Conservation (phyloP, 2,797 vertebrate species). For the Poecilia gillii region DNA sequence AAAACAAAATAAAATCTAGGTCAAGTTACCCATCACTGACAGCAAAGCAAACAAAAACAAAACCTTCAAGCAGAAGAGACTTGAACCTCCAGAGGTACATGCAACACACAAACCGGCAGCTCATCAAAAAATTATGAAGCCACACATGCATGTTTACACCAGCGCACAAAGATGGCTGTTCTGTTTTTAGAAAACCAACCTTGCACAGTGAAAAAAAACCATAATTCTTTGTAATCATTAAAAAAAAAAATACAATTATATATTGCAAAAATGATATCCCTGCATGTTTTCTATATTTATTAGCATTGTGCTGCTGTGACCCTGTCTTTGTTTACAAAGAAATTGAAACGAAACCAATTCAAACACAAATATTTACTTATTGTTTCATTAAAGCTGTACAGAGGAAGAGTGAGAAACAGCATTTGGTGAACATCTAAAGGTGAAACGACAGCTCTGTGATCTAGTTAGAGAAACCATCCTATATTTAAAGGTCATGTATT, state of each 20-base stretch:
- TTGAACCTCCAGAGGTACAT: background rate
- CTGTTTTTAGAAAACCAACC: background rate
- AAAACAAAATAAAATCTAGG: constrained; percentile 22
- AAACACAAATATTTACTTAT: background rate
- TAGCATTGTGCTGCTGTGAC: background rate
- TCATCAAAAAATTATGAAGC: background rate
- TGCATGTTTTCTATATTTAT: background rate
- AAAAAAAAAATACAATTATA: background rate
- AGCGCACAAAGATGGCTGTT: background rate
- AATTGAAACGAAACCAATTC: background rate
- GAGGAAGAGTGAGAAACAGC: background rate
- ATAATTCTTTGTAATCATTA: background rate
- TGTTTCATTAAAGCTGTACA: background rate
- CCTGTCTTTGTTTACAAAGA: background rate
- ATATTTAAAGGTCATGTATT: constrained; percentile 58
- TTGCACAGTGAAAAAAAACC: background rate
- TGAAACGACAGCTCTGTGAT: constrained; percentile 8
- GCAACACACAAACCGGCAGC: constrained; percentile 4
- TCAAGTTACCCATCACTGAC: constrained; percentile 41
- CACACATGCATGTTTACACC: background rate
- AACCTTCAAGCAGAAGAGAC: constrained; percentile 10
- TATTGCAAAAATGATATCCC: background rate
- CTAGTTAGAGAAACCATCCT: constrained; percentile 19
- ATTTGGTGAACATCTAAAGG: background rate
- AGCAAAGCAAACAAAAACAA: constrained; percentile 9